Conservation (phyloP, 1,140 invertebrate genomes). For the Halyomorpha halys region DNA sequence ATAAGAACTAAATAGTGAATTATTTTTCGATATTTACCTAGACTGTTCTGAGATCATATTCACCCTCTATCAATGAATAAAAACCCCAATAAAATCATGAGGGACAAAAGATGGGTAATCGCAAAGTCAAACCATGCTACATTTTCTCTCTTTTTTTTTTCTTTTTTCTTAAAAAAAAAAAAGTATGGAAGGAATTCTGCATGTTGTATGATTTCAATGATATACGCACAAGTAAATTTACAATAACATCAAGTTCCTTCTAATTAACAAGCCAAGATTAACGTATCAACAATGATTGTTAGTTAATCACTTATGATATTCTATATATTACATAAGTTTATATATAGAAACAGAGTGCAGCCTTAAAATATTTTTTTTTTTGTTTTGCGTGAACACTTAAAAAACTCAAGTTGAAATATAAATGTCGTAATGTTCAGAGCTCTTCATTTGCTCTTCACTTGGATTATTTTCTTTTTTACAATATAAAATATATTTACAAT, state of each 20-base stretch:
- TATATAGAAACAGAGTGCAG: conserved; percentile 18
- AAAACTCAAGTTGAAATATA: not conserved
- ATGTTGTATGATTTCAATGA: not conserved
- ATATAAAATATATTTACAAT: conserved; percentile 6
- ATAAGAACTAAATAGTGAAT: conserved; percentile 9
- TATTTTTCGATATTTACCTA: not conserved
- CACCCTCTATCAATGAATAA: not conserved
- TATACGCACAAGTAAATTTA: conserved; percentile 2
- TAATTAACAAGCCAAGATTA: conserved; percentile 3
- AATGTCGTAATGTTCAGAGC: not conserved
- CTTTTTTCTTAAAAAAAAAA: not conserved
- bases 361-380: not conserved
- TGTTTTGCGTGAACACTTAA: conserved; percentile 9
- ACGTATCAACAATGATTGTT: not conserved
- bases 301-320: not conserved
- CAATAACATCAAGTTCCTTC: not conserved
- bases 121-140: not conserved
- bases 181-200: conserved; percentile 10
- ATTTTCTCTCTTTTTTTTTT: not conserved
- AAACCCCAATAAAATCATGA: too few relatives aligned
- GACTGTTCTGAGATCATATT: conserved; percentile 11
- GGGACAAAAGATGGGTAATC: not conserved
- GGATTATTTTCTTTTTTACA: not conserved
- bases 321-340: conserved; percentile 2
- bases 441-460: not conserved